phyloP scores from a whole-genome alignment of 2,888 invertebrate genomes.

The Eretmocerus hayati region DNA sequence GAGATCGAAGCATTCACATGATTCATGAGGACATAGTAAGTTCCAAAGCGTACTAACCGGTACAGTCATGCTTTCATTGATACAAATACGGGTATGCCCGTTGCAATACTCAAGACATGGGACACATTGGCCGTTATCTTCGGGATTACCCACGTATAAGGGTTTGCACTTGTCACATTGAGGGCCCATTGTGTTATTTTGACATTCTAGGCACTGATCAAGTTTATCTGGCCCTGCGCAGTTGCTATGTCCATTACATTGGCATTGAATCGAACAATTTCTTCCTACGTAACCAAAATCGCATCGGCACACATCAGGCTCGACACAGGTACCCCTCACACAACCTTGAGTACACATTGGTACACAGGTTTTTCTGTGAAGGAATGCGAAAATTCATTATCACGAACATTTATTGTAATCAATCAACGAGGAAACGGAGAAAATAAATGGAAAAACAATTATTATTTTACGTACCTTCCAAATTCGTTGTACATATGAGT shows the following conservation, averaged over 20 bases:
- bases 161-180: slow-evolving; percentile 88
- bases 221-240: slow-evolving; percentile 82
- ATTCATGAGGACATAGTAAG: not conserved
- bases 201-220: slow-evolving; percentile 74
- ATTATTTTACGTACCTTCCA: too few species aligned
- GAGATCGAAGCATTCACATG: not conserved
- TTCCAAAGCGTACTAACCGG: slow-evolving; percentile 30
- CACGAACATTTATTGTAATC: slow-evolving; percentile 23
- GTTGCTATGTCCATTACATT: slow-evolving; percentile 90
- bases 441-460: too few species aligned
- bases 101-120: slow-evolving; percentile 86
- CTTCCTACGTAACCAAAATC: slow-evolving; percentile 92
- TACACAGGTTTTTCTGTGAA: slow-evolving; percentile 56
- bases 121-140: slow-evolving; percentile 74
- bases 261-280: slow-evolving; percentile 89
- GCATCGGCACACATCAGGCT: slow-evolving; percentile 79
- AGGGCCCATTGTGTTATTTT: slow-evolving; percentile 88
- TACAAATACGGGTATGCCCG: slow-evolving; percentile 77
- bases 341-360: slow-evolving; percentile 81
- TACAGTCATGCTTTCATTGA: slow-evolving; percentile 52
- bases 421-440: too few species aligned
- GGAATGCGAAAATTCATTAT: too few species aligned
- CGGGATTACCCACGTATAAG: slow-evolving; percentile 85
- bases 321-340: slow-evolving; percentile 75
- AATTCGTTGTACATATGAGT: slow-evolving; percentile 35